A percentile compares a stretch with the other conserved stretches of the same genome.
Conservation (phyloP, 92 coral and sea anemone genomes). For the Paramuricea clavata region DNA sequence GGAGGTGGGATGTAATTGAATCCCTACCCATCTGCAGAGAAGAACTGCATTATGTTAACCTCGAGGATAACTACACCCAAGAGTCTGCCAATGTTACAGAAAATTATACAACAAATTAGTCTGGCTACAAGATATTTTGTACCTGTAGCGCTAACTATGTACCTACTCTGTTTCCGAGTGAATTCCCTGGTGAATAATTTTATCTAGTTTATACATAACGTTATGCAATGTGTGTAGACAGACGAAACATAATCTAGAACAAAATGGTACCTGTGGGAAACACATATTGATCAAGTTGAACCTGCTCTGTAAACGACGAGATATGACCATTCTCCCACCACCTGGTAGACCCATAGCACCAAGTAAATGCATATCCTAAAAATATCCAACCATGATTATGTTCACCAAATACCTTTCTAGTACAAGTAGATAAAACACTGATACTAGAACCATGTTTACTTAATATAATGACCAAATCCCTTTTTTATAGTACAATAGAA, state of each 20-base stretch:
- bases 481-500: too few species aligned
- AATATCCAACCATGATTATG: not conserved
- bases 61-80: too few species aligned
- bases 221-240: not conserved
- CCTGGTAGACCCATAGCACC: constrained; percentile 99
- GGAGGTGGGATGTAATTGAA: not conserved
- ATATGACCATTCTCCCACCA: constrained; percentile 99
- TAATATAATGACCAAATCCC: too few species aligned
- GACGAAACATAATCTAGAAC: not conserved
- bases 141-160: too few species aligned
- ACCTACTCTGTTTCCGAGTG: not conserved
- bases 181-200: too few species aligned
- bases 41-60: too few species aligned
- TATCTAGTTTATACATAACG: too few species aligned
- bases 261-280: constrained; percentile 84
- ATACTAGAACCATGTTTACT: too few species aligned
- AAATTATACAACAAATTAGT: too few species aligned
- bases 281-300: constrained; percentile 98
- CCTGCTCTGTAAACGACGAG: constrained; percentile 96
- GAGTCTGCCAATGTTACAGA: too few species aligned
- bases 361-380: constrained; percentile 90
- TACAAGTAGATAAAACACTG: not conserved
- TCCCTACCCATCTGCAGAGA: too few species aligned
- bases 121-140: too few species aligned
- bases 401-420: not conserved